Base-by-base conservation (phyloP, 1,140 invertebrate genomes). In the Papilio xuthus region DNA sequence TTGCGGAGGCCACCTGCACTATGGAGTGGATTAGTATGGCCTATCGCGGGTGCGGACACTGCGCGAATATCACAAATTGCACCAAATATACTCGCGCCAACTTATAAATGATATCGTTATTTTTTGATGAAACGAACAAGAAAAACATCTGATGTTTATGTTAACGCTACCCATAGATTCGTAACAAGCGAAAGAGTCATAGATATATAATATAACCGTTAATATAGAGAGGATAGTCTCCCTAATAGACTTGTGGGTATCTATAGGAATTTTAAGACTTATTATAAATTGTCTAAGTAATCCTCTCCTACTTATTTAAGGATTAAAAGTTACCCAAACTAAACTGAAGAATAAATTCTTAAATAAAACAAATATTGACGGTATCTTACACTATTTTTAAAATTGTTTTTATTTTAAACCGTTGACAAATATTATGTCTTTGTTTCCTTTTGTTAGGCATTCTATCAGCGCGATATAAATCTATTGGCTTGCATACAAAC, bases 1-100 rank as follows among this genome's bases (percentile, higher is more conserved):
- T 18, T 2, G 32, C 3, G 18, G 42, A 37, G 42, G 72, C 72
- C 44, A 56, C 73, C 73, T 73, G 71, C 71, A 73, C 42, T 73
- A 73, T 56, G 28, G 26, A 75, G 73, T 75, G 73, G 73, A 75
- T 75, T 75, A 75, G 73, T 53, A 26, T 26, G 56, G 26, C 47
- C 44, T 53, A 53, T 53, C 50, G 50, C 47, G 50, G 47, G 15
- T 47, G 28, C 44, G 47, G 50, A 56, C 73, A n/a, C 42, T 73
- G 42, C 20, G 20, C 71, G 60, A 28, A 32, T 63, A 63, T 60
- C 56, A 42, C 70, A 44, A 72, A 42, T 42, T 73, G 71, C 70
- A 72, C 37, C 44, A 72, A 44, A 72, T 72, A 42, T 50, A 63
- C 60, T 28, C 23, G 20, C 56, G 60, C 23, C 26, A 63, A 28